phyloP scores from a whole-genome alignment of 2,797 vertebrate genomes.

The Phrynocephalus guinanensis region DNA sequence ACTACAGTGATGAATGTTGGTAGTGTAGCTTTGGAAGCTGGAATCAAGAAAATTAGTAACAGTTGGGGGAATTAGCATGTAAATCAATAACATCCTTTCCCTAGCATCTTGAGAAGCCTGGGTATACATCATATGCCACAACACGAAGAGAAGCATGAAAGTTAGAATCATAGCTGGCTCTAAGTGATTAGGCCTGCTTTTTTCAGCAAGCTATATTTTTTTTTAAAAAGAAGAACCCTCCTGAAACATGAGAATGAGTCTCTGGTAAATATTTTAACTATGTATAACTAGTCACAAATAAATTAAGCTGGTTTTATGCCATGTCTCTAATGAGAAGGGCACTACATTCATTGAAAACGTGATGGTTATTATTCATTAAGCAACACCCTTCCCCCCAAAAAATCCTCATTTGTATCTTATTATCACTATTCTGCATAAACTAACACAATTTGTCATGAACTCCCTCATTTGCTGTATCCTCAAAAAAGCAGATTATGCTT shows the following conservation, averaged over 20 bases:
- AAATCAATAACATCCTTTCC: conserved; percentile 83
- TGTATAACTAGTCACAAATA: conserved; percentile 84
- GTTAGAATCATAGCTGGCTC: conserved; percentile 59
- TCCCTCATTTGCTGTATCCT: conserved; percentile 99
- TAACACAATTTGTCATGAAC: conserved; percentile 99
- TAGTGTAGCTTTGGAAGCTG: conserved; percentile 82
- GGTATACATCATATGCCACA: conserved; percentile 63
- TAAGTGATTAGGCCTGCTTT: conserved; percentile 64
- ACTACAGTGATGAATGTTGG: conserved; percentile 84
- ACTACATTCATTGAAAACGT: conserved; percentile 83
- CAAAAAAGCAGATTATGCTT: conserved; percentile 99
- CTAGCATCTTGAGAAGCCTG: conserved; percentile 70
- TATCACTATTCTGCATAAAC: conserved; percentile 91
- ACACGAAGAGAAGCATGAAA: conserved; percentile 61
- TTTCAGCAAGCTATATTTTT: conserved; percentile 63
- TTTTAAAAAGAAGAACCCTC: conserved; percentile 65
- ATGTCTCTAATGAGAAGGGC: conserved; percentile 85
- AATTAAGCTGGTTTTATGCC: conserved; percentile 86
- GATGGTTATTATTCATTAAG: conserved; percentile 87
- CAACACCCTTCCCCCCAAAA: conserved; percentile 62
- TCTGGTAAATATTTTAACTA: conserved; percentile 85
- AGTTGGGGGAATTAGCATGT: conserved; percentile 84
- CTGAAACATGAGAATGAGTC: conserved; percentile 79
- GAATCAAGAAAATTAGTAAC: conserved; percentile 86
- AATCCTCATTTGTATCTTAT: conserved; percentile 86